These are phyloP conservation scores for Siderastrea siderea DNA, from an alignment of 92 coral and sea anemone species.

Conservation along the genomic window DNA sequence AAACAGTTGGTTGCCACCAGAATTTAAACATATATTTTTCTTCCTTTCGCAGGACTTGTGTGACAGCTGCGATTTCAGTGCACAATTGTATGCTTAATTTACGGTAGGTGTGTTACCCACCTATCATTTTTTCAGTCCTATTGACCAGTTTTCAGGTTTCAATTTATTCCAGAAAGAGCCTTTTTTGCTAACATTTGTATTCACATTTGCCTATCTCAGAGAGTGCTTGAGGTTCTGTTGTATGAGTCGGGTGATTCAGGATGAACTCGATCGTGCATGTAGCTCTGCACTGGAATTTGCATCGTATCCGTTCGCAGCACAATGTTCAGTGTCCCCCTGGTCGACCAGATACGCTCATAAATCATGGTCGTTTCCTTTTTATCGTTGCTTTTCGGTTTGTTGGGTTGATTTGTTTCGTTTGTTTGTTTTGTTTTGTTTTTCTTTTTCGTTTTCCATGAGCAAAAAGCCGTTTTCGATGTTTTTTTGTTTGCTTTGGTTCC, in stretches of 20 bases:
- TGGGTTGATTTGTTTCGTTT: too few relatives aligned
- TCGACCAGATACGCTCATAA: conserved; percentile 31
- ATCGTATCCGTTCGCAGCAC: conserved; percentile 45
- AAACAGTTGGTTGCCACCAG: background rate
- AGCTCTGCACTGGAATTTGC: conserved; percentile 43
- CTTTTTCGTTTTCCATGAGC: too few relatives aligned
- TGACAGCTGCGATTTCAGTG: conserved; percentile 38
- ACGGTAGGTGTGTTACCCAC: background rate
- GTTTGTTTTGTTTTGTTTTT: too few relatives aligned
- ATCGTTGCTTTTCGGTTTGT: too few relatives aligned
- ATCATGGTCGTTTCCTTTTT: too few relatives aligned
- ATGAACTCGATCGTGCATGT: conserved; percentile 27
- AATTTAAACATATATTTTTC: background rate
- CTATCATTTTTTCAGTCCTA: background rate
- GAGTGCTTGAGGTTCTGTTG: conserved; percentile 49
- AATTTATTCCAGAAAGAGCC: background rate
- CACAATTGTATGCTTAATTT: conserved; percentile 20
- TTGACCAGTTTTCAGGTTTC: background rate
- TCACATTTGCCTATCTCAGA: conserved; percentile 18
- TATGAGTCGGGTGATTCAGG: conserved; percentile 42
- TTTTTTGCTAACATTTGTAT: background rate
- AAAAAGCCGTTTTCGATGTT: too few relatives aligned
- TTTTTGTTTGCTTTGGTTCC: too few relatives aligned
- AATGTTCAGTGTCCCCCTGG: conserved; percentile 44
- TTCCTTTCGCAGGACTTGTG: conserved; percentile 23